Base-by-base conservation (phyloP, 1,140 invertebrate species). In the Drosophila sproati region DNA sequence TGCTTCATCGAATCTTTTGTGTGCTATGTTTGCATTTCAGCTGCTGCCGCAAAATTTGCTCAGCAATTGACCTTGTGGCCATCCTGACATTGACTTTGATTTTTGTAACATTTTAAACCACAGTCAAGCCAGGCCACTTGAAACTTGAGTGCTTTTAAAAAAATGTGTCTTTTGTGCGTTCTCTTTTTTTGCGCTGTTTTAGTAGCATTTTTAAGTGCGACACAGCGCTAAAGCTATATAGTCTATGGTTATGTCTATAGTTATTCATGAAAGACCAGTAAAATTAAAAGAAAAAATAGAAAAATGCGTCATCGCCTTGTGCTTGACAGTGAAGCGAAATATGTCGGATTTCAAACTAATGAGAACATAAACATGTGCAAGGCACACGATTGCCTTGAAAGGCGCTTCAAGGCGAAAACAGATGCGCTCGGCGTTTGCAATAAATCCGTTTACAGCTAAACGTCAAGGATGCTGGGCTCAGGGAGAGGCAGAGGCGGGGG, bases 401-500 rank as follows among this genome's bases (percentile, higher is more conserved):
- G 3, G 47, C n/a, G 54, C 28, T 66, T 31, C 82, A 88, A 87
- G 83, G 81, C 64, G 7, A 77, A 54, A 69, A 20, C 41, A 54
- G 59, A 56, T 63, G 54, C 52, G 54, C 32, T 50, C 10, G 39
- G 60, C 77, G 50, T 34, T 62, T 80, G 70, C 74, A 75, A 78
- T 80, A 83, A 88, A 83, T 89, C 73, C 73, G 83, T 83, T 89
- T 88, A 88, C 73, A 52, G 83, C 73, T 83, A 87, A 82, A 79
- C 82, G 79, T 77, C 76, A 87, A 66, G 56, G 48, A 67, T 52
- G 74, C 54, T 43, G 48, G 45, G 10, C 39, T 48, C 56, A 50
- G 2, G 41, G 51, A 35, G 52, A 45, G 54, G 62, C 45, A 48
- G 43, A 45, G 56, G 43, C 29, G 5, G 34, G 3, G 28, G 41